Base-by-base conservation (phyloP, 2,113 vertebrate species). In the Meleagris gallopavo region DNA sequence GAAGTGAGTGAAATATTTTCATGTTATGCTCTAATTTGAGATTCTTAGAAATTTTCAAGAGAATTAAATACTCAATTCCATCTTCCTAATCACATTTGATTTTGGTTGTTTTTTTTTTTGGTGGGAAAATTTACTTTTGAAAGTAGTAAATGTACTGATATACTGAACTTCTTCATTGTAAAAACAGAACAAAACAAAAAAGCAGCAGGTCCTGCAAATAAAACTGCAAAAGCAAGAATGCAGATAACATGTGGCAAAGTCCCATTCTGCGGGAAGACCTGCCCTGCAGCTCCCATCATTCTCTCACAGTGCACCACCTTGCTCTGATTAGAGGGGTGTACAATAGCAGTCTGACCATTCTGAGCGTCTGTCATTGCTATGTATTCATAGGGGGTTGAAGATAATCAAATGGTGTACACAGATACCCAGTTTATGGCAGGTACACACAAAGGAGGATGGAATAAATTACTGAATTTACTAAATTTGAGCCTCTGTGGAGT, bases 91-190 rank as follows among this genome's bases (percentile, higher is more conserved):
- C 43, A 21, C 32, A 3, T 62, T 62, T 62, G 55, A 17, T n/a
- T 57, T 43, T 15, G 41, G 41, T 13, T 41, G 34, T 36, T 60
- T 50, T 24, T 81, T 95, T 90, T 94, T 86, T 81, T 86, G n/a
- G 67, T 83, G 84, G 84, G 83, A 89, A 86, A 81, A 82, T 74
- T 43, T 43, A 43, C 41, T 43, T 43, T 6, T 89, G 85, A 73
- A 80, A 92, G 58, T 95, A 76, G 87, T 91, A 94, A 86, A 94
- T 46, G 87, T 95, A 93, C 94, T 88, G 94, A 97, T 90, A 96
- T 96, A 82, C 45, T 46, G 32, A 95, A 94, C 83, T 96, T 96
- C 86, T 93, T 94, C 61, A 45, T 41, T 74, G n/a, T 19, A 80
- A 74, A 83, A 67, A 57, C 41, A 22, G 25, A 21, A 36, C 41